A percentile compares a stretch with the other conserved stretches of the same genome.
phyloP scores from a whole-genome alignment of 1,140 invertebrate genomes.

The Heliconius congener region DNA sequence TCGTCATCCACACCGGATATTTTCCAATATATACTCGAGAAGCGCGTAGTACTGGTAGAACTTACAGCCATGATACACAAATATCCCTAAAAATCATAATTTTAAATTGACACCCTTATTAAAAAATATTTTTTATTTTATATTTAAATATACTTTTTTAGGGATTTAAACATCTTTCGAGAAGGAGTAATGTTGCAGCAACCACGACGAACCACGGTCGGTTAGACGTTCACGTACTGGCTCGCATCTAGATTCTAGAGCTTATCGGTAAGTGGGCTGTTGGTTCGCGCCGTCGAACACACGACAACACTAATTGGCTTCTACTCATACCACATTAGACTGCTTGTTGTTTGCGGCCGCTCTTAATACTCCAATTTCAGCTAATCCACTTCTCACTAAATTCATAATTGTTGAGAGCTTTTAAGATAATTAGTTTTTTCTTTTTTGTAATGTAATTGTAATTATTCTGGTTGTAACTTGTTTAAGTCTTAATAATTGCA shows the following conservation, averaged over 20 bases:
- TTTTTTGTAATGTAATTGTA: not conserved
- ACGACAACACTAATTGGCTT: slow-evolving; percentile 42
- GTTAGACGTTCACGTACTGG: slow-evolving; percentile 9
- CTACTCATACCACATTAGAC: slow-evolving; percentile 25
- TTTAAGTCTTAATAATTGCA: not conserved
- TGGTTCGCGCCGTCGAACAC: slow-evolving; percentile 30
- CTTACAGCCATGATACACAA: too few species aligned
- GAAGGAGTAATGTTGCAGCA: slow-evolving; percentile 17
- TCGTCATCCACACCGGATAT: too few species aligned
- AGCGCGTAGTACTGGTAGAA: too few species aligned
- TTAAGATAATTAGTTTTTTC: not conserved
- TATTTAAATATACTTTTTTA: not conserved
- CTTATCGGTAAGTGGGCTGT: slow-evolving; percentile 41
- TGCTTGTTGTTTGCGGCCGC: slow-evolving; percentile 20
- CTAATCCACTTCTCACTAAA: not conserved
- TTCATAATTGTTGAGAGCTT: not conserved
- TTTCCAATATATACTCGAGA: too few species aligned
- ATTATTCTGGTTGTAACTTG: not conserved
- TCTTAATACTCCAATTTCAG: slow-evolving; percentile 25
- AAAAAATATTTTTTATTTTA: too few species aligned
- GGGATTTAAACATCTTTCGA: not conserved
- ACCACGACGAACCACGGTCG: slow-evolving; percentile 10
- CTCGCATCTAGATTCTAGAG: slow-evolving; percentile 2
- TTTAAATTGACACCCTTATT: too few species aligned
- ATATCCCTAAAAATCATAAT: too few species aligned